These are phyloP conservation scores for Xylota sylvarum DNA, from an alignment of 2,888 invertebrate genomes.

Conservation along the genomic window DNA sequence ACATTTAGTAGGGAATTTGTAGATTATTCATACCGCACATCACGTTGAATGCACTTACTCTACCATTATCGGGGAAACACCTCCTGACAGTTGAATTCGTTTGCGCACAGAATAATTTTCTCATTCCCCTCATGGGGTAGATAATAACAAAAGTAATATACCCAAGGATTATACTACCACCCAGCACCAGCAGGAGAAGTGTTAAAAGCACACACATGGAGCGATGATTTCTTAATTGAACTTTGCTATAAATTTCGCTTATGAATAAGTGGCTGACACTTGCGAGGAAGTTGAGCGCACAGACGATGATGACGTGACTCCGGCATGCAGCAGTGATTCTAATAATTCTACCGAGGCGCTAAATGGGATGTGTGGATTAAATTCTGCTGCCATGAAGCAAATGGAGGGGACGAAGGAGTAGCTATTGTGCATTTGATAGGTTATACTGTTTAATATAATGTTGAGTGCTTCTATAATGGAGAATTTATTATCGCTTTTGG, in stretches of 20 bases:
- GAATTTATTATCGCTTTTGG: constrained; percentile 13
- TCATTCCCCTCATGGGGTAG: constrained; percentile 20
- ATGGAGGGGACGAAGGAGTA: constrained; percentile 20
- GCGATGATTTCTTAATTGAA: constrained; percentile 80
- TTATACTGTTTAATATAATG: constrained; percentile 34
- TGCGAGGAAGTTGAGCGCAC: constrained; percentile 59
- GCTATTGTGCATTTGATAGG: constrained; percentile 42
- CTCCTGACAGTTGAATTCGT: constrained; percentile 60
- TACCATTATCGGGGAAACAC: constrained; percentile 32
- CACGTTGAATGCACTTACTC: constrained; percentile 60
- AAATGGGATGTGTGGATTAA: constrained; percentile 61
- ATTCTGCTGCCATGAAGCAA: constrained; percentile 15
- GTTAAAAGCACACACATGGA: constrained; percentile 77
- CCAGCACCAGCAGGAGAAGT: constrained; percentile 35
- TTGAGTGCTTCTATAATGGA: constrained; percentile 44
- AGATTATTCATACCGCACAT: constrained; percentile 76
- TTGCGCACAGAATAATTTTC: constrained; percentile 45
- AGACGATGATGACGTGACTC: constrained; percentile 66
- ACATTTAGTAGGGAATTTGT: constrained; percentile 70
- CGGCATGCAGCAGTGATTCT: constrained; percentile 39
- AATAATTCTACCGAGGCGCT: constrained; percentile 4
- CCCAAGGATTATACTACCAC: constrained; percentile 45
- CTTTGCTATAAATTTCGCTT: constrained; percentile 78
- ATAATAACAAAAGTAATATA: constrained; percentile 13
- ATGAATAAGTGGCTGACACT: constrained; percentile 66